Conservation (phyloP, 2,113 vertebrate genomes). For the Rynchops niger region DNA sequence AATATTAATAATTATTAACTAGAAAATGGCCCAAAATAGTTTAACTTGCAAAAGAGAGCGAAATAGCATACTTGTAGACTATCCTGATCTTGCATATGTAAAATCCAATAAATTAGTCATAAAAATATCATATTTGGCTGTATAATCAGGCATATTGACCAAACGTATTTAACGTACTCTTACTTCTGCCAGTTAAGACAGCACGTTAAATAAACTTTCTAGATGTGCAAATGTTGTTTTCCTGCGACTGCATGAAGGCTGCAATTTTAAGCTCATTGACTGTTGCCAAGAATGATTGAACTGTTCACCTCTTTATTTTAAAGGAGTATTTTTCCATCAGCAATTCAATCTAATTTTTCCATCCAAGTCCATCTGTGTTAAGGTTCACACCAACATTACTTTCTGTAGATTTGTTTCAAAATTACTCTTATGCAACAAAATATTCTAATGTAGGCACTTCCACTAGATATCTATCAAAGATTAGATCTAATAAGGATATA, state of each 20-base stretch:
- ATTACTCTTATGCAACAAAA: background rate
- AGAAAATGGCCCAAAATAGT: background rate
- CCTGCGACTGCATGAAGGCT: background rate
- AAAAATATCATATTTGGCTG: background rate
- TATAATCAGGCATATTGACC: background rate
- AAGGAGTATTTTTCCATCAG: background rate
- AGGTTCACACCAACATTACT: background rate
- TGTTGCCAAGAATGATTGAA: background rate
- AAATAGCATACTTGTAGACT: accelerated
- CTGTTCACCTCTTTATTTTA: background rate
- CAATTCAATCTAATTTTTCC: background rate
- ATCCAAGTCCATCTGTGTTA: accelerated
- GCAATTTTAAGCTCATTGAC: background rate
- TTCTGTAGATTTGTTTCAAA: accelerated
- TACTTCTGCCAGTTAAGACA: background rate
- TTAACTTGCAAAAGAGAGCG: background rate
- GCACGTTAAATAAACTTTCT: background rate
- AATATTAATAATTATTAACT: background rate
- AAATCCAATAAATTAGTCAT: background rate
- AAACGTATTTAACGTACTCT: accelerated
- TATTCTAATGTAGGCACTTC: background rate
- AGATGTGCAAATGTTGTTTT: background rate
- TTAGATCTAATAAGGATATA: background rate
- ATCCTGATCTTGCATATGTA: background rate
- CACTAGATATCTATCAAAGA: background rate